Base-by-base conservation (phyloP, 2,113 vertebrate species). In the Pelusios castaneus region DNA sequence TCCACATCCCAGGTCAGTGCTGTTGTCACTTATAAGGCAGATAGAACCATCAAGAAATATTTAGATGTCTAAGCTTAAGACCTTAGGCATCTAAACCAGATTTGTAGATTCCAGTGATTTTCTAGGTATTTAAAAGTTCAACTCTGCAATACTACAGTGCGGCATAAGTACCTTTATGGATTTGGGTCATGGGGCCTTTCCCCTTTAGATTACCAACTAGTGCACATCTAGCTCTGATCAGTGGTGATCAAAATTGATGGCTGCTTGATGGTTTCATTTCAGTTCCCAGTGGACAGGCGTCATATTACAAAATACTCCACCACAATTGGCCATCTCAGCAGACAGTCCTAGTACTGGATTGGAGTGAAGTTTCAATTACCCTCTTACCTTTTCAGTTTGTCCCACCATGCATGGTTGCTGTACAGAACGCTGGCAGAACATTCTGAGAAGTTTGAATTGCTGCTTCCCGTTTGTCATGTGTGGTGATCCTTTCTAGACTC, bases 151-250 rank as follows among this genome's bases (percentile, higher is more conserved):
- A 29, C 58, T 60, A 60, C 58, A 34, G 2, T 49, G 34, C 60
- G 19, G 60, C 60, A 19, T n/a, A 67, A 67, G 60, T 67, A 16
- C 31, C 60, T 67, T 67, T 67, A 67, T 67, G 31, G 34, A 67
- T 7, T 34, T 17, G 31, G 16, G 31, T 34, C 34, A 10, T 10
- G 1, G 51, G 38, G 14, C 14, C 1, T 0, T 83, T 82, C 94
- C 58, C 41, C 54, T 90, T 38, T 91, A 0, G 0, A 3, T 85
- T 67, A 75, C n/a, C 58, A 19, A 2, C 11, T 0, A 1, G n/a
- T 55, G 31, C 19, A 14, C 88, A 85, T 45, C 38, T 84, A 0
- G 0, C 27, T 91, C 56, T 80, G 41, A 87, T 88, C 60, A 12
- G 1, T 8, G 27, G 51, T 79, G 19, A 10, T 76, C 41, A 67